Conservation (phyloP, 2,113 vertebrate species). For the Scartelaos histophorus region DNA sequence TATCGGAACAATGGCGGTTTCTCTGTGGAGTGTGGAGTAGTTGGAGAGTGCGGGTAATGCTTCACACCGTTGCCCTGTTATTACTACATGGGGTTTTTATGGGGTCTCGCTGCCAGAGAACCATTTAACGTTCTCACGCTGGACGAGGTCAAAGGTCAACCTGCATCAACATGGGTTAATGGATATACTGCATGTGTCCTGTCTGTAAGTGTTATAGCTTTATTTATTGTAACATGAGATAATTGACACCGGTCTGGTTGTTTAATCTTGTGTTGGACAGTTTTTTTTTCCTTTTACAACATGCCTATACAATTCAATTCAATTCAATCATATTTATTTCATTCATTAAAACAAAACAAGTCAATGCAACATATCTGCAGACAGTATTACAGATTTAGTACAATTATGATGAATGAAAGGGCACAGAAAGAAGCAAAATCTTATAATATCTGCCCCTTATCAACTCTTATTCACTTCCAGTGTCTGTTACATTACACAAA, state of each 20-base stretch:
- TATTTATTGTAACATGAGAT: background rate
- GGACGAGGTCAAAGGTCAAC: slow-evolving; percentile 18
- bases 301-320: no score
- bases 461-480: no score
- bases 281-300: no score
- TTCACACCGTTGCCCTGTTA: slow-evolving; percentile 22
- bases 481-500: no score
- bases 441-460: no score
- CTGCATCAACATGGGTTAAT: background rate
- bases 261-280: background rate
- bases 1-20: slow-evolving; percentile 43
- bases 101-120: slow-evolving; percentile 3
- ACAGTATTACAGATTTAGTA: no score
- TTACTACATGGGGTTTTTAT: slow-evolving; percentile 16
- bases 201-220: background rate
- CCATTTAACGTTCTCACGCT: slow-evolving; percentile 1
- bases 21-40: background rate
- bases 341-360: no score
- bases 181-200: background rate
- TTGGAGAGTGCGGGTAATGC: slow-evolving; percentile 20
- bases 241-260: background rate
- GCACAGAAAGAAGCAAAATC: no score
- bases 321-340: no score
- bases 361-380: no score
- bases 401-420: no score